A percentile compares a stretch with the other conserved stretches of the same genome.
Conservation (phyloP, 37 sponge, comb jelly and placozoan genomes). For the Chondrosia reniformis region DNA sequence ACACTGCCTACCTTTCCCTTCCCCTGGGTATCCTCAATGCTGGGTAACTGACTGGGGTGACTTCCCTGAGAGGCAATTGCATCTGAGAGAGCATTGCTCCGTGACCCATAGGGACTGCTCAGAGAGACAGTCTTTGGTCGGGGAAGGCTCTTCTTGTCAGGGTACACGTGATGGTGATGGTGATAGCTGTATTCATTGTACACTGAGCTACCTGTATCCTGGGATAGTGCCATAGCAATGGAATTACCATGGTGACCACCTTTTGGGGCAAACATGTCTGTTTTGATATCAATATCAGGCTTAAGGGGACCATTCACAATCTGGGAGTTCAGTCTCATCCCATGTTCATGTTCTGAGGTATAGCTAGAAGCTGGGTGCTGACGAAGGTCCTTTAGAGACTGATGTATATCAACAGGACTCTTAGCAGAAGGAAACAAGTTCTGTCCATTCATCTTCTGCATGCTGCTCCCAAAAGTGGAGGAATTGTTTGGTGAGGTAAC, state of each 20-base stretch:
- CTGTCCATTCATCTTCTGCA: not conserved
- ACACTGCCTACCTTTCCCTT: too few species aligned
- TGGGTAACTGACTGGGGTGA: not conserved
- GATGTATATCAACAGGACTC: not conserved
- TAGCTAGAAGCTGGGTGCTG: conserved; percentile 18
- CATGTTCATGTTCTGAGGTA: conserved; percentile 9
- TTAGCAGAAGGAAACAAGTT: not conserved
- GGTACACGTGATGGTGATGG: not conserved
- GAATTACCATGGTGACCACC: not conserved
- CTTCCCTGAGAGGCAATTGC: not conserved
- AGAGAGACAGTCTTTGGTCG: conserved; percentile 18
- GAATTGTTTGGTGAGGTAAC: not conserved
- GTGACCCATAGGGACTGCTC: not conserved
- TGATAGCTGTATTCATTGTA: not conserved
- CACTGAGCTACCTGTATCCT: not conserved
- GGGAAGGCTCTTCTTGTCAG: not conserved
- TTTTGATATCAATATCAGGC: not conserved
- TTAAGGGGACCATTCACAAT: not conserved
- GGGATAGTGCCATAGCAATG: not conserved
- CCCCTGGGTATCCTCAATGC: conserved; percentile 20
- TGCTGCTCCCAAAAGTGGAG: not conserved
- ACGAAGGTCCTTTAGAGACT: conserved; percentile 4
- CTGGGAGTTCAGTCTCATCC: not conserved
- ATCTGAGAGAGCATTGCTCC: not conserved
- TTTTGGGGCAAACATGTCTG: conserved; percentile 6